Evolutionary conservation across 1,140 invertebrate species (phyloP).

Genomic region (Heliothis virescens): DNA sequence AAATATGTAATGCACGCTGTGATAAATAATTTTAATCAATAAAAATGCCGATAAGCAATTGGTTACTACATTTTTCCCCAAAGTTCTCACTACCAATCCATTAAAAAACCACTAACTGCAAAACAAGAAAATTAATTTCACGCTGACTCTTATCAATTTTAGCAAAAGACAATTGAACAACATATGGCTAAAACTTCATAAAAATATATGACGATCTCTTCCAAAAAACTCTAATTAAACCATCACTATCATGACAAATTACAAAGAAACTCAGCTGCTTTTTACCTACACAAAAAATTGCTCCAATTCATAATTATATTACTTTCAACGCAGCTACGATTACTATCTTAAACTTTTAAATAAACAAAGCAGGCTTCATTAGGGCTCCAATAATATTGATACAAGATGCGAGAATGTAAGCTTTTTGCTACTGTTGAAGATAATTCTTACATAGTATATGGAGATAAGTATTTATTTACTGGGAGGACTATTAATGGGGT

Average conservation of each 20-base stretch:
- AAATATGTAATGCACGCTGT: too few species aligned
- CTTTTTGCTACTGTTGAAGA: conserved; percentile 22
- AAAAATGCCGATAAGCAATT: too few species aligned
- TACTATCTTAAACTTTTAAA: conserved; percentile 9
- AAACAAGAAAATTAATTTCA: too few species aligned
- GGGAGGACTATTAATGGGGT: conserved; percentile 2
- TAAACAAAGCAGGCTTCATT: conserved; percentile 21
- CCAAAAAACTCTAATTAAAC: not conserved
- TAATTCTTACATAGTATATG: conserved; percentile 17
- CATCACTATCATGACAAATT: conserved; percentile 13
- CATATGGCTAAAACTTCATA: too few species aligned
- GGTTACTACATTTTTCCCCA: too few species aligned
- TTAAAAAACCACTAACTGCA: too few species aligned
- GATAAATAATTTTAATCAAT: too few species aligned
- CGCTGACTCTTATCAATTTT: too few species aligned
- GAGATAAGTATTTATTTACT: conserved; percentile 32
- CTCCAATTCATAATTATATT: not conserved
- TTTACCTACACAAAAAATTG: not conserved
- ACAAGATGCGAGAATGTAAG: conserved; percentile 12
- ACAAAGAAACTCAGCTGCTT: not conserved
- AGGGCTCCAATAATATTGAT: conserved; percentile 8
- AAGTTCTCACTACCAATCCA: too few species aligned
- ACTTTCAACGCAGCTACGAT: not conserved
- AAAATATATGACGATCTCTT: too few species aligned
- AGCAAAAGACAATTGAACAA: too few species aligned